phyloP scores from a whole-genome alignment of 2,888 invertebrate genomes.

The Protophormia terraenovae region DNA sequence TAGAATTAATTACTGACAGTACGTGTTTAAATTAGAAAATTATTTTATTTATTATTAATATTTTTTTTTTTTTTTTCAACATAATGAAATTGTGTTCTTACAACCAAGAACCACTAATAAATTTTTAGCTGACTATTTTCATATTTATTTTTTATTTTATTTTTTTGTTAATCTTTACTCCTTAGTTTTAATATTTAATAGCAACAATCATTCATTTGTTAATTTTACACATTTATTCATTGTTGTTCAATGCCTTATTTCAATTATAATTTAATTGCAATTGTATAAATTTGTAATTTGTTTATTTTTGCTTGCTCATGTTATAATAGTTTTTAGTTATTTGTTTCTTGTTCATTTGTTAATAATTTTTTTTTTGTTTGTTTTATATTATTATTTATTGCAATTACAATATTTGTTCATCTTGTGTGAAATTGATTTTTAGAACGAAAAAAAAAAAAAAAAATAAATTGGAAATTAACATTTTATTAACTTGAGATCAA shows the following conservation, averaged over 20 bases:
- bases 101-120: background rate
- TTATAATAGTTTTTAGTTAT: conserved; percentile 25
- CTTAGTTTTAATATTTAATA: background rate
- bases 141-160: conserved; percentile 27
- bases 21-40: conserved; percentile 64
- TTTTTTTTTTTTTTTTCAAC: too few species aligned
- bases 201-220: conserved; percentile 22
- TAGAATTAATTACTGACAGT: conserved; percentile 52
- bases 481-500: too few species aligned
- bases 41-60: too few species aligned
- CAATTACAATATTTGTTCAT: conserved; percentile 1
- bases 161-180: conserved; percentile 43
- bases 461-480: too few species aligned
- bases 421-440: too few species aligned
- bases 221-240: conserved; percentile 3
- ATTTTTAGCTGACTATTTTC: background rate
- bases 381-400: background rate
- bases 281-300: conserved; percentile 26
- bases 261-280: conserved; percentile 58
- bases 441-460: too few species aligned
- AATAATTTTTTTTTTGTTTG: background rate
- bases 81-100: too few species aligned
- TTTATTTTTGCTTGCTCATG: background rate
- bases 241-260: conserved; percentile 43
- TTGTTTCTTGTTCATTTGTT: conserved; percentile 26